Evolutionary conservation across 2,113 vertebrate genomes (phyloP).

Genomic region (Galeopterus variegatus): DNA sequence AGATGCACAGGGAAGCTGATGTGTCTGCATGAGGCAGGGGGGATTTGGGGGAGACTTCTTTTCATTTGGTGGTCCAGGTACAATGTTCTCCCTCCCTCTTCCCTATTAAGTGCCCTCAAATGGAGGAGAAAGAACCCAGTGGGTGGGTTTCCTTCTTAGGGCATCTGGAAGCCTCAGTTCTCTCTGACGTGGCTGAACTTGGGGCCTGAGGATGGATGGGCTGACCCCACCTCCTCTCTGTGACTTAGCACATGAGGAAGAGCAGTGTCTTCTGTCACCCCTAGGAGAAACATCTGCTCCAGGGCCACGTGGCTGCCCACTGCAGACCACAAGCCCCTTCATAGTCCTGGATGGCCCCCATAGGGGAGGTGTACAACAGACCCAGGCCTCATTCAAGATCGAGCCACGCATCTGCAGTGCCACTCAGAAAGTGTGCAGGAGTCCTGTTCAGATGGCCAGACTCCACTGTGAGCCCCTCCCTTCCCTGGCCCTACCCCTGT

Average conservation of each 20-base stretch:
- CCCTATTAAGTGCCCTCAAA: too few relatives aligned
- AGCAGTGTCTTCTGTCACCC: not conserved
- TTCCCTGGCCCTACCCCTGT: not conserved
- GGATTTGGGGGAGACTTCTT: too few relatives aligned
- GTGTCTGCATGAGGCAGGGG: not conserved
- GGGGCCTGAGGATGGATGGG: not conserved
- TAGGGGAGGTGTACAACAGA: not conserved
- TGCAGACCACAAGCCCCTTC: not conserved
- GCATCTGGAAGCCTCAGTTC: not conserved
- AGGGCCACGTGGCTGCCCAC: not conserved
- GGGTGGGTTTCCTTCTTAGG: not conserved
- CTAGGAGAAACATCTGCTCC: not conserved
- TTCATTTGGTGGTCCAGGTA: not conserved
- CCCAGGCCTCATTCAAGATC: not conserved
- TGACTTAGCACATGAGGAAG: not conserved
- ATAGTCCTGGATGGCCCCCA: not conserved
- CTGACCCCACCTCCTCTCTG: rapidly evolving
- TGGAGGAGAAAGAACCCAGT: rapidly evolving
- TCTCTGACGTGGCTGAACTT: not conserved
- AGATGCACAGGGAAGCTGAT: rapidly evolving
- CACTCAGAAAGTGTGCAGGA: not conserved
- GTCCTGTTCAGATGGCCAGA: not conserved
- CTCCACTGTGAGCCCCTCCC: not conserved
- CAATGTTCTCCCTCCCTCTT: not conserved
- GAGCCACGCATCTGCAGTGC: not conserved